Base-by-base conservation (phyloP, 1,140 invertebrate species). In the Pseudobourletiella spinata region DNA sequence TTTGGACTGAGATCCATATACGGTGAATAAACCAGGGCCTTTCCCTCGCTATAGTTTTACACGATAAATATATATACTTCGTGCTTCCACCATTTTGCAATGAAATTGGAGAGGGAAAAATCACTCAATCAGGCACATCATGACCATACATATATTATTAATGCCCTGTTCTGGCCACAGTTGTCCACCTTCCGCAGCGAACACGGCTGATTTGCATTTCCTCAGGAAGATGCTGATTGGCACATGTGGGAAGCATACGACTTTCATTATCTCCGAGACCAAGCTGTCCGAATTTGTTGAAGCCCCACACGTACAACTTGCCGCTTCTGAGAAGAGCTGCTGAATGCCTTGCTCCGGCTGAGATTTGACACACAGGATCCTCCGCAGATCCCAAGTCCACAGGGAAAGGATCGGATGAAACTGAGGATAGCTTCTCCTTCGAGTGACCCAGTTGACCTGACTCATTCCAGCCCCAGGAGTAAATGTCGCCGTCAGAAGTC, bases 301-400 rank as follows among this genome's bases (percentile, higher is more conserved):
- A 91, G 3, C 92, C 91, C 79, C 89, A 94, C 35, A 84, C 80
- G 72, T 85, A 91, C 11, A 93, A 72, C 65, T 82, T 82, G 28
- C 79, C 79, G 25, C 43, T 70, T 74, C 75, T 79, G 66, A 86
- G 89, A 8, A 93, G 71, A 29, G 84, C 88, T 55, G 83, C 80
- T 35, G 83, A 86, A 76, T 95, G 91, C 89, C 91, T 93, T 20
- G 88, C 87, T 16, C 86, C 87, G 55, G 87, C 83, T 62, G 84
- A 79, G 63, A 91, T 85, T 69, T 51, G 20, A 15, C 55, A 42
- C 22, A 72, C 43, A 14, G 62, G 65, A 48, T 67, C 54, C 26
- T 60, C 50, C 16, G 39, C 57, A 39, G 63, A 61, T 28, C 62
- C 64, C 39, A 78, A 66, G 29, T 69, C 64, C 24, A 69, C 35